Evolutionary conservation across 2,888 invertebrate species (phyloP).

Genomic region (Agrenia bidenticulata): DNA sequence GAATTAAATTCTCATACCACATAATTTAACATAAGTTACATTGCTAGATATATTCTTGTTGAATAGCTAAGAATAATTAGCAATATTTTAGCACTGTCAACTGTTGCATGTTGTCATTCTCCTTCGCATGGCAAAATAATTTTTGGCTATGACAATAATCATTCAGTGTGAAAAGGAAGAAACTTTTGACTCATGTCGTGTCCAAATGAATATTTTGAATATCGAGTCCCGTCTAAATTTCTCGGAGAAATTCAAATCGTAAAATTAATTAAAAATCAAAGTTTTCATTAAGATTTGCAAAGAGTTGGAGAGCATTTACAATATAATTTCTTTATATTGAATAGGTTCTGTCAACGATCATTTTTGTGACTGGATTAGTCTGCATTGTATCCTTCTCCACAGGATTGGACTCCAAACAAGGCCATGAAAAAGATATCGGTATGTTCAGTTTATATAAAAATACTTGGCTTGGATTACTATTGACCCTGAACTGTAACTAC

Average conservation of each 20-base stretch:
- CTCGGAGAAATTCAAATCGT: conserved; percentile 36
- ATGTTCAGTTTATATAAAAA: not conserved
- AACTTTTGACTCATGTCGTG: not conserved
- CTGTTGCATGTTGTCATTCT: no score
- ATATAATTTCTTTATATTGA: no score
- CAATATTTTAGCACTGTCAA: no score
- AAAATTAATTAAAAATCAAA: no score
- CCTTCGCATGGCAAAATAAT: no score
- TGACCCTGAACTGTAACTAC: not conserved
- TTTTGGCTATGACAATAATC: no score
- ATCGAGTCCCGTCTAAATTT: conserved; percentile 26
- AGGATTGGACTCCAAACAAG: conserved; percentile 8
- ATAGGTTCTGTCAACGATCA: conserved; percentile 26
- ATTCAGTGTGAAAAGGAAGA: no score
- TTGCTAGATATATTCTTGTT: no score
- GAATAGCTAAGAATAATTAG: no score
- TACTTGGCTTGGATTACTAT: no score
- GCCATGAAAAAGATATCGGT: conserved; percentile 18
- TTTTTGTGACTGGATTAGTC: conserved; percentile 16
- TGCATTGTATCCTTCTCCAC: conserved; percentile 19
- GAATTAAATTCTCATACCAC: no score
- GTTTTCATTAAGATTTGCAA: not conserved
- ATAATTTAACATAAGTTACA: no score
- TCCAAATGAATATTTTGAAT: conserved; percentile 29
- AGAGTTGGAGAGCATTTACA: not conserved